Evolutionary conservation across 2,888 invertebrate genomes (phyloP), one percentile per base, ranked within the genome.

Genomic region (Euplagia quadripunctaria): DNA sequence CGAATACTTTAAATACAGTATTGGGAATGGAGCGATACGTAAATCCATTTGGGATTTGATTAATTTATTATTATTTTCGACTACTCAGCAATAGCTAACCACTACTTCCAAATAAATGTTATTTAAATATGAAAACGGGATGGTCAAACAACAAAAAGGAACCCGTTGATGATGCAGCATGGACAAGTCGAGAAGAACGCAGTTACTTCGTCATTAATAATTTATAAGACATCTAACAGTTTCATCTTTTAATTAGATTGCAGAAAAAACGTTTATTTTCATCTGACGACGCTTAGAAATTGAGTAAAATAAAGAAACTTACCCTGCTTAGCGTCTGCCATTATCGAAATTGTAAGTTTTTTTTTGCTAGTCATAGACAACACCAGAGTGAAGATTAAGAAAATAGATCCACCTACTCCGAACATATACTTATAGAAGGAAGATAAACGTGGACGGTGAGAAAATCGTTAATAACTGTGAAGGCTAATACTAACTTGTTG

Each of bases 321-420:
- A 95, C 95, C 95, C 94, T 94, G 95, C 94, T 94, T 95, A 80
- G 94, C 94, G 93, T 95, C 95, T 95, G 95, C 95, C 95, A 95
- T 95, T 92, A 89, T 94, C 86, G 91, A 89, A 83, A 84, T 86
- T 86, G 71, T 81, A 78, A 71, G 12, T 77, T 86, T 82, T 86
- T 88, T 85, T 88, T 86, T 82, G 73, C 65, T 74, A 58, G 43
- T 52, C 78, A 66, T 66, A 74, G 61, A 58, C 8, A 58, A 68
- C 51, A 70, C 52, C 68, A 71, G 20, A 70, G 51, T 70, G 72
- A 17, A 41, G 9, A 42, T 5, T 16, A 8, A 20, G 49, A 20
- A 66, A 12, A 20, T 51, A 51, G 20, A 20, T 5, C 5, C 58
- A 58, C 12, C 14, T 1, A 55, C n/a, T 7, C 4, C 7, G 8